Conservation (phyloP, 1,140 invertebrate genomes). For the Solenopsis invicta region DNA sequence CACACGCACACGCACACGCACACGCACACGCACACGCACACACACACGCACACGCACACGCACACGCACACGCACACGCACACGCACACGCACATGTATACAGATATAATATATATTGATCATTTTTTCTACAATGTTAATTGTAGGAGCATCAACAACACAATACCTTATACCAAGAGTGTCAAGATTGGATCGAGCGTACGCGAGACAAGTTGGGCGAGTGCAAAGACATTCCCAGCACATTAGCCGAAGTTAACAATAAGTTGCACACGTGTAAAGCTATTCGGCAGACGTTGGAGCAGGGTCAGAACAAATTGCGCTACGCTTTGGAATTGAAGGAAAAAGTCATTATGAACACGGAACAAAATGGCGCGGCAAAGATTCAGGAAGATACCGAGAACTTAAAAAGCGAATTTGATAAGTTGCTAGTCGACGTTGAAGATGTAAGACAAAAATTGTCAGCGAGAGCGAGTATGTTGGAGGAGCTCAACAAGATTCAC, state of each 20-base stretch:
- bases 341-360: conserved; percentile 96
- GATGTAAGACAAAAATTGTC: conserved; percentile 92
- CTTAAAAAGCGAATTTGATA: conserved; percentile 95
- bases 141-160: conserved; percentile 94
- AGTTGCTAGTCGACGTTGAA: conserved; percentile 93
- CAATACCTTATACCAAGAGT: conserved; percentile 95
- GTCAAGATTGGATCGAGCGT: conserved; percentile 96
- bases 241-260: conserved; percentile 93
- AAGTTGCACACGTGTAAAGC: conserved; percentile 94
- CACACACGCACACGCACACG: no score
- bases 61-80: no score
- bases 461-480: conserved; percentile 91
- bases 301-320: conserved; percentile 96
- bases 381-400: conserved; percentile 96
- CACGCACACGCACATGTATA: conserved; percentile 15
- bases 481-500: conserved; percentile 94
- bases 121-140: conserved; percentile 45
- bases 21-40: neutral
- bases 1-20: neutral
- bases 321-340: conserved; percentile 97
- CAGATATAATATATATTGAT: conserved; percentile 46
- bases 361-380: conserved; percentile 93
- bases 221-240: conserved; percentile 92
- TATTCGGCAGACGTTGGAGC: conserved; percentile 94
- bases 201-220: conserved; percentile 94